Evolutionary conservation across 2,888 invertebrate genomes (phyloP), one percentile per base, ranked within the genome.

Genomic region (Sceliomorpha sp.): DNA sequence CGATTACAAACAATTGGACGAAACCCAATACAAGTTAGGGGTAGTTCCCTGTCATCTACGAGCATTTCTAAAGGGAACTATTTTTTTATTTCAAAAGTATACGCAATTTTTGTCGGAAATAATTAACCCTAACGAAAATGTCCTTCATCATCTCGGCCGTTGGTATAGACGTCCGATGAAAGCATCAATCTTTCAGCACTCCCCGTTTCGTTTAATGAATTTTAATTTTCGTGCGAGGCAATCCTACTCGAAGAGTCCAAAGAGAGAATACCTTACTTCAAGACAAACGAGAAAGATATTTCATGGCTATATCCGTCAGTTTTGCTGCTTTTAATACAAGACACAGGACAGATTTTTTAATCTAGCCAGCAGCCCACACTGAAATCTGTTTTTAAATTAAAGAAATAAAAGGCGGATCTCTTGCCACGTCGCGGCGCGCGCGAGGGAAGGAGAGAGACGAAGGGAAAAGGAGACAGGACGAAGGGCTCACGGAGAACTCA

Each of bases 301-400:
- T 27, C 39, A 40, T 24, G 39, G 42, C 45, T 15, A 13, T 45
- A 31, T 45, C 31, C 45, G 27, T 45, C 45, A 45, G 45, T 45
- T 45, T 29, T 6, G 27, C 42, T 10, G 40, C 26, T 42, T 27
- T 31, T 45, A 31, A 31, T 70, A 47, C 45, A 36, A 44, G 62
- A 68, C 67, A 53, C 42, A 51, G 60, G 70, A 71, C 51, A 68
- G 77, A 75, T 72, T 81, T 81, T 81, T 80, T 81, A 81, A 81
- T 81, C 80, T 79, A 76, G 80, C 75, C 78, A 63, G 31, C 40
- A 40, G 73, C 76, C 77, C 68, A 45, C 75, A 72, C 50, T 74
- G 79, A 79, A 82, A 80, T 79, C 76, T 78, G 74, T 79, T 83
- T 82, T 82, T 80, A 82, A 83, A 82, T 82, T 79, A 78, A 77